Conservation (phyloP, 2,113 vertebrate genomes). For the Sporophila hypoxantha region DNA sequence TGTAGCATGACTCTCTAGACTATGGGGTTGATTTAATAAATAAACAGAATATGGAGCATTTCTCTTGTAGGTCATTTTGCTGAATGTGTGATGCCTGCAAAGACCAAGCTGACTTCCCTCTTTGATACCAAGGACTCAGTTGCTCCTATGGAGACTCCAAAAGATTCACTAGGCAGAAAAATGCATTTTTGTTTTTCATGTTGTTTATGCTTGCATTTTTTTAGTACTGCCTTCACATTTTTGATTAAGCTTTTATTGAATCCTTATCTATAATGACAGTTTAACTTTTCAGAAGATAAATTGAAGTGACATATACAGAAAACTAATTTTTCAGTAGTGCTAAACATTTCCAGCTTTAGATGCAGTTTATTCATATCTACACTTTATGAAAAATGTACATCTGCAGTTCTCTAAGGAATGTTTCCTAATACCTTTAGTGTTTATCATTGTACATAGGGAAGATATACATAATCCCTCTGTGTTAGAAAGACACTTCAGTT, state of each 20-base stretch:
- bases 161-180: background rate
- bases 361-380: background rate
- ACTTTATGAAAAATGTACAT: background rate
- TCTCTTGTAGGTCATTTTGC: background rate
- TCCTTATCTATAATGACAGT: background rate
- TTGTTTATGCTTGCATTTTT: background rate
- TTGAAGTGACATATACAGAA: background rate
- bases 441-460: background rate
- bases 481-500: slow-evolving; percentile 37
- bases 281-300: background rate
- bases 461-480: slow-evolving; percentile 7
- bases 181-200: background rate
- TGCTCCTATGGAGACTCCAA: background rate
- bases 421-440: background rate
- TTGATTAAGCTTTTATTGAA: background rate
- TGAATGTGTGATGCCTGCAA: background rate
- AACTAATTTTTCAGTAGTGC: background rate
- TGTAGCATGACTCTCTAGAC: background rate
- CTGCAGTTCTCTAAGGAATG: slow-evolving; percentile 8
- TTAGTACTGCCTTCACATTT: background rate
- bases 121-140: background rate
- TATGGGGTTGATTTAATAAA: background rate
- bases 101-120: background rate
- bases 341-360: background rate
- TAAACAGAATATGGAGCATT: background rate